Percentiles rank a stretch among this genome's conserved stretches.
phyloP scores from a whole-genome alignment of 2,888 invertebrate species.

The Ichneumon xanthorius region DNA sequence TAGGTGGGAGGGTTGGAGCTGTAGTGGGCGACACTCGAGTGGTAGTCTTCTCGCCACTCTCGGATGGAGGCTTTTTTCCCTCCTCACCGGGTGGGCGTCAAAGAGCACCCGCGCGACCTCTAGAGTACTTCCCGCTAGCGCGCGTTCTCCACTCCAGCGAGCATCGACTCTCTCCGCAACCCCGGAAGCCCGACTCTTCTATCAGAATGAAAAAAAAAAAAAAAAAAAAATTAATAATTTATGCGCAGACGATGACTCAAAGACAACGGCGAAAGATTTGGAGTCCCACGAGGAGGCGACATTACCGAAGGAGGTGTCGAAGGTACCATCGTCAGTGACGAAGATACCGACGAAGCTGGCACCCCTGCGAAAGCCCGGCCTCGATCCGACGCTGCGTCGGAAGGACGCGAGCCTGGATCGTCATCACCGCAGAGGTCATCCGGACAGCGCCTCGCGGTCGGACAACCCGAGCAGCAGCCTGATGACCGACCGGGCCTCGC shows the following conservation, averaged over 20 bases:
- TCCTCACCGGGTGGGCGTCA: background rate
- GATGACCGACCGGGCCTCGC: constrained; percentile 78
- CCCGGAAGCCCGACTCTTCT: background rate
- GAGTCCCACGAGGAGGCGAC: constrained; percentile 80
- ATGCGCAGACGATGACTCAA: constrained; percentile 84
- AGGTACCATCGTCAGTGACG: constrained; percentile 65
- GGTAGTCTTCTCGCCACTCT: background rate
- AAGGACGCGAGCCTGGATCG: constrained; percentile 61
- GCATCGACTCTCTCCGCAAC: constrained; percentile 33
- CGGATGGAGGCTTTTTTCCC: constrained; percentile 11
- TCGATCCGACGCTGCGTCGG: constrained; percentile 68
- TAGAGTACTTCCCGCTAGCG: constrained; percentile 25
- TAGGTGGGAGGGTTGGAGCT: background rate
- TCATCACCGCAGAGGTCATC: constrained; percentile 1
- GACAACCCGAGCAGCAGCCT: constrained; percentile 70
- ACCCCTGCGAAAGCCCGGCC: constrained; percentile 76
- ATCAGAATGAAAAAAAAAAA: background rate
- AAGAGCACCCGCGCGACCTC: constrained; percentile 31
- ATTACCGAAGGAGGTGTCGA: constrained; percentile 75
- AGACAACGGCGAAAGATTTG: constrained; percentile 83
- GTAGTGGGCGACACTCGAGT: background rate
- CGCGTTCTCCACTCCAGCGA: constrained; percentile 26
- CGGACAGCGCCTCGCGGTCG: constrained; percentile 68
- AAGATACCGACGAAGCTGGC: constrained; percentile 81
- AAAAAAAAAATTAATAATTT: constrained; percentile 15